These are phyloP conservation scores for Ichneumoninae sp. DNA, from an alignment of 2,888 invertebrate species.

Conservation along the genomic window DNA sequence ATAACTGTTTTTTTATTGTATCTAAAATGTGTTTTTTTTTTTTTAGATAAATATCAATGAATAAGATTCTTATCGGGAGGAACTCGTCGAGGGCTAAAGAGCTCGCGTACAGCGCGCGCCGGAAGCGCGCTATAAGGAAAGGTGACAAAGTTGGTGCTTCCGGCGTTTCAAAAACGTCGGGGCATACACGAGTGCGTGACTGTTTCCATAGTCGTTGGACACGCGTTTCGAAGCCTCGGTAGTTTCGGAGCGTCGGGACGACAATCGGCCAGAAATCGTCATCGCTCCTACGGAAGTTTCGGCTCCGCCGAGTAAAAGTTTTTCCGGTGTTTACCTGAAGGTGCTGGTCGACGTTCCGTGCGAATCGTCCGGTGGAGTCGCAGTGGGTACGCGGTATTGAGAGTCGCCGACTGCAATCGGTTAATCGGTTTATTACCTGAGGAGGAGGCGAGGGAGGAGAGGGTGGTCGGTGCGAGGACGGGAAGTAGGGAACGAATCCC, in stretches of 20 bases:
- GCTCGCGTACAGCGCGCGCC: conserved; percentile 10
- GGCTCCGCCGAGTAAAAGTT: not conserved
- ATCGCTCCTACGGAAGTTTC: not conserved
- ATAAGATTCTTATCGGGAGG: not conserved
- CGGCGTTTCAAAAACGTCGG: conserved; percentile 58
- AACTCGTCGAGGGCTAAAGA: not conserved
- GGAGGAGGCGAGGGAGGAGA: conserved; percentile 9
- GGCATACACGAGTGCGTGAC: conserved; percentile 21
- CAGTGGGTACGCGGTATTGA: not conserved
- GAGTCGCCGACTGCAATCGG: not conserved
- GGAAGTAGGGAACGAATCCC: conserved; percentile 52
- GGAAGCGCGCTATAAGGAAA: conserved; percentile 42
- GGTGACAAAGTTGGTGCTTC: conserved; percentile 60
- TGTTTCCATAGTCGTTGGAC: not conserved
- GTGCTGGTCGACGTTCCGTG: not conserved
- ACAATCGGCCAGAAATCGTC: not conserved
- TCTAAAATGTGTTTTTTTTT: not conserved
- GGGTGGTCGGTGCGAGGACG: conserved; percentile 42
- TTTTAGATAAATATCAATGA: not conserved
- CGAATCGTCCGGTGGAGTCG: not conserved
- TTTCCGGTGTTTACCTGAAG: conserved; percentile 3
- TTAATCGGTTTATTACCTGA: conserved; percentile 1
- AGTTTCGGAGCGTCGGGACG: not conserved
- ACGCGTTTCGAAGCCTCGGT: not conserved
- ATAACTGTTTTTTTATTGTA: not conserved